Base-by-base conservation (phyloP, 2,888 invertebrate species). In the Autographa gamma region DNA sequence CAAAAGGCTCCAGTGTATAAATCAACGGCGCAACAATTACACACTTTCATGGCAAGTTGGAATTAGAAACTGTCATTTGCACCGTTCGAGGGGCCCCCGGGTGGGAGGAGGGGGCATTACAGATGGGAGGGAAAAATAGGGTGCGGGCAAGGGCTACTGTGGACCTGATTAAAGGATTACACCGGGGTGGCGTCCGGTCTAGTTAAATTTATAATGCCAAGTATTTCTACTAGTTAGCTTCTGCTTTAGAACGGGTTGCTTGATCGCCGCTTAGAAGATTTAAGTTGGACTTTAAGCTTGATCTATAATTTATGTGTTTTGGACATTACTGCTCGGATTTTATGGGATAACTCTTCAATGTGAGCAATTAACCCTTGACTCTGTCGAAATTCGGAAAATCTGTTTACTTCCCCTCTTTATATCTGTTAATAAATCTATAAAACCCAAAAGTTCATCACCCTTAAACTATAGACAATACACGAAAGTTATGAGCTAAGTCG, bases 11-110 rank as follows among this genome's bases (percentile, higher is more conserved):
- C 86, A 93, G 92, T 95, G 91, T 95, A 95, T 95, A 95, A 95
- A 95, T 95, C 95, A 95, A 92, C 94, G 90, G 90, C 90, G 91
- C 95, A 94, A 95, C 96, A 96, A 96, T 96, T 96, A 95, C 96
- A 96, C 95, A 96, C 95, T 96, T 95, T 95, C 95, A 95, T 95
- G 96, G 95, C 95, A 95, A 95, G 94, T 95, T 94, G 94, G 96
- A 96, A 96, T 96, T 96, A 96, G 96, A 95, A 96, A 96, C 96
- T 96, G 96, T 96, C 96, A 96, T 96, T 96, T 96, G 95, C 96
- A 96, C 94, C 95, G 92, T 95, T 94, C 92, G 92, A 92, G 93
- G 93, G 92, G 90, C 83, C 80, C 83, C 63, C 66, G 79, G 78
- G 76, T 84, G 81, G 78, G 76, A 73, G 87, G 76, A 73, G 87